These are phyloP conservation scores for Chitala chitala DNA, from an alignment of 2,113 vertebrate genomes.

Conservation along the genomic window DNA sequence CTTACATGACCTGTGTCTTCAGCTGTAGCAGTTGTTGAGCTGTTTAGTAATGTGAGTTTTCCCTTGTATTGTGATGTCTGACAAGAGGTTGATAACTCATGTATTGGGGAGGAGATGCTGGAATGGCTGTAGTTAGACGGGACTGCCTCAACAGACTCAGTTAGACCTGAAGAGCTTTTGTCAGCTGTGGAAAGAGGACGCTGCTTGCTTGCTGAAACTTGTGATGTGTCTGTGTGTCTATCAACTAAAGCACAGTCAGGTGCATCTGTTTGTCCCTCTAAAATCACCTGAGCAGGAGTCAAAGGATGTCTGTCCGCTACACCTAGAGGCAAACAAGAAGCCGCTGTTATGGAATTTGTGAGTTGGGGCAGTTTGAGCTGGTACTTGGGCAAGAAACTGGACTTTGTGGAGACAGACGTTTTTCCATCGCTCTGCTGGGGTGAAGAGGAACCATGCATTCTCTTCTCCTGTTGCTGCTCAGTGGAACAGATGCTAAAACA, in stretches of 20 bases:
- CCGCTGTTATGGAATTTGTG: slow-evolving; percentile 34
- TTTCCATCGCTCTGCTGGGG: slow-evolving; percentile 37
- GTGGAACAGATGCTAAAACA: slow-evolving; percentile 22
- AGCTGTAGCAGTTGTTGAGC: slow-evolving; percentile 35
- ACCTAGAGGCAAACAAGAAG: slow-evolving; percentile 11
- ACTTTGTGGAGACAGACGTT: slow-evolving; percentile 40
- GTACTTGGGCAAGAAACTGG: slow-evolving; percentile 65
- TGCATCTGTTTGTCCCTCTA: neutral
- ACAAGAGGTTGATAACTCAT: neutral
- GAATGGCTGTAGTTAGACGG: neutral
- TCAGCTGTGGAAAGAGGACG: neutral
- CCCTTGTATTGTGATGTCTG: neutral
- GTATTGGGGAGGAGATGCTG: neutral
- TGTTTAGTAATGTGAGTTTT: slow-evolving; percentile 32
- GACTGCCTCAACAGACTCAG: neutral
- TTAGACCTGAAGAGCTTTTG: neutral
- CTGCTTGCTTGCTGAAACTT: slow-evolving; percentile 11
- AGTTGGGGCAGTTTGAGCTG: slow-evolving; percentile 63
- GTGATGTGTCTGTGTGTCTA: slow-evolving; percentile 34
- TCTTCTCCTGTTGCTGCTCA: slow-evolving; percentile 33
- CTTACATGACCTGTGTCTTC: slow-evolving; percentile 58
- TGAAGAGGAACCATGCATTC: slow-evolving; percentile 36
- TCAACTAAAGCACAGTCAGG: neutral
- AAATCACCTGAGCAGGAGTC: neutral
- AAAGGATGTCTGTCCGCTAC: slow-evolving; percentile 5